Percentiles rank a stretch among this genome's conserved stretches.
Evolutionary conservation across 2,113 vertebrate genomes (phyloP).

Genomic region (Tragulus kanchil): DNA sequence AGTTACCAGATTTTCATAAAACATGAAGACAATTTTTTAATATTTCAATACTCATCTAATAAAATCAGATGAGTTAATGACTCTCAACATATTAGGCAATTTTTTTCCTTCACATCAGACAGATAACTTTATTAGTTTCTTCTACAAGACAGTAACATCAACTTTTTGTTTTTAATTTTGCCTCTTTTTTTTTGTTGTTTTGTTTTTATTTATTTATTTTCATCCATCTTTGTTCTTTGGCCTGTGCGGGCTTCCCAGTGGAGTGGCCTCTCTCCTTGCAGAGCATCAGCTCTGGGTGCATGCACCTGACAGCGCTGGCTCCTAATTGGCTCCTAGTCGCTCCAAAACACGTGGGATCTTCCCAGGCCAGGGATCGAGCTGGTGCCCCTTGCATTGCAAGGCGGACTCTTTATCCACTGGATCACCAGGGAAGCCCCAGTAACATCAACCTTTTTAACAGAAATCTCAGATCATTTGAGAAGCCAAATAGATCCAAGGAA

Average conservation of each 20-base stretch:
- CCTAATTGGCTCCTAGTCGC: no score
- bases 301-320: no score
- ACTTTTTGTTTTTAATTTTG: neutral
- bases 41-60: neutral
- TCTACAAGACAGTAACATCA: slow-evolving; percentile 62
- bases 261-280: no score
- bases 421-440: neutral
- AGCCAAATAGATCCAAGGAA: slow-evolving; percentile 59
- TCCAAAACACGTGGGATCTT: no score
- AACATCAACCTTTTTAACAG: slow-evolving; percentile 61
- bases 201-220: no score
- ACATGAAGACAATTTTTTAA: neutral
- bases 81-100: neutral
- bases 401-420: no score
- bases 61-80: neutral
- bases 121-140: slow-evolving; percentile 73
- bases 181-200: no score
- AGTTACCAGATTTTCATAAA: neutral
- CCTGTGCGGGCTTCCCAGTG: no score
- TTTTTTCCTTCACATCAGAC: neutral
- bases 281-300: no score
- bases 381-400: no score
- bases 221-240: no score
- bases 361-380: no score
- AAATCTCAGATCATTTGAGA: slow-evolving; percentile 56